Base-by-base conservation (phyloP, 1,140 invertebrate species). In the Limonius californicus region DNA sequence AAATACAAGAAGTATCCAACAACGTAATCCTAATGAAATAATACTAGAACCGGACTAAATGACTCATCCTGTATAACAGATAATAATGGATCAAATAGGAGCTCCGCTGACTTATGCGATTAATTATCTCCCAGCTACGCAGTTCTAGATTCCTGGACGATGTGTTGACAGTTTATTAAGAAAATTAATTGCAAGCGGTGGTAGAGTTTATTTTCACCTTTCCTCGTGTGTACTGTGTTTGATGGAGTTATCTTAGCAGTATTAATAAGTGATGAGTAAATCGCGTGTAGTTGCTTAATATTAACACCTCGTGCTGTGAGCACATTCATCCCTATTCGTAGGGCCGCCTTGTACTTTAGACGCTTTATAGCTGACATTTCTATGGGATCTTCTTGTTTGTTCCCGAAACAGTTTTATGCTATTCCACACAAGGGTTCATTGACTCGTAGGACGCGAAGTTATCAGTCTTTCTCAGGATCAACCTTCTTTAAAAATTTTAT, bases 221-320 rank as follows among this genome's bases (percentile, higher is more conserved):
- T 39, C 35, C 35, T 39, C n/a, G 35, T 39, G 35, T 14, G 35
- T 39, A 39, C n/a, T 2, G 2, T 7, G 35, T 39, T 39, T 14
- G 35, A 39, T 39, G n/a, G 35, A 39, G 35, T 39, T 39, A 39
- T 39, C 35, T 39, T 39, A 9, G 8, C 11, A 12, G 35, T 14
- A 39, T 39, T 39, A 39, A 39, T 39, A 39, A 39, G 35, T 39
- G 35, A 39, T 39, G 35, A 39, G 35, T 39, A 39, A 39, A 39
- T 39, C 35, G 35, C 35, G 35, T 39, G 35, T 39, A 39, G 8
- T 39, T 39, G 35, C 35, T 39, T 39, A 12, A 14, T 14, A 39
- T 39, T 39, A 39, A 39, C 35, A 39, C 35, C 35, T 39, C 35
- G 35, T 39, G 35, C n/a, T 39, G 8, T 12, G 35, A 39, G 35